Evolutionary conservation across 30 jellyfish, hydroid and myxozoan genomes (phyloP).

Genomic region (Nemopilema nomurai): DNA sequence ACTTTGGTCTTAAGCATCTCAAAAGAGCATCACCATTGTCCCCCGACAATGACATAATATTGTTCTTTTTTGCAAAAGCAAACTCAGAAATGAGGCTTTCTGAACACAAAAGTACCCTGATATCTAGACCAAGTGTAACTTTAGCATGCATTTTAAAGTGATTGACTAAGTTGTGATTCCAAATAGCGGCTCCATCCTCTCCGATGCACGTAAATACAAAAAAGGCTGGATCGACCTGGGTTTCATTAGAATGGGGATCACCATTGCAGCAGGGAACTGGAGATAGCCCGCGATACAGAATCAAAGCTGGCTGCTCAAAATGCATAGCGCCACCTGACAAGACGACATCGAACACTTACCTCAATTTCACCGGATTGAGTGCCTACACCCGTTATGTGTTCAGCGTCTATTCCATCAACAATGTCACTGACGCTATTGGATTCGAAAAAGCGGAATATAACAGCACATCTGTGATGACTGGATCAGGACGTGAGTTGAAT

Average conservation of each 20-base stretch:
- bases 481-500: constrained; percentile 78
- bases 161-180: too few relatives aligned
- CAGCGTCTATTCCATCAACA: constrained; percentile 40
- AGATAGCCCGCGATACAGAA: background rate
- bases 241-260: constrained; percentile 8
- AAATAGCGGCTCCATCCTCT: background rate
- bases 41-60: too few relatives aligned
- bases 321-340: background rate
- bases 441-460: background rate
- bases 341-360: constrained; percentile 11
- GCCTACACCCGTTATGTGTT: constrained; percentile 51
- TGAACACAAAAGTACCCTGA: too few relatives aligned
- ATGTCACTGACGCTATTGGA: constrained; percentile 74
- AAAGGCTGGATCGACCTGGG: constrained; percentile 21
- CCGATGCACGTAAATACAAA: constrained; percentile 19
- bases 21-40: too few relatives aligned
- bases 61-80: too few relatives aligned
- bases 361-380: constrained; percentile 36
- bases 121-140: too few relatives aligned
- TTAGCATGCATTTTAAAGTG: too few relatives aligned
- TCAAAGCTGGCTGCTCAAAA: background rate
- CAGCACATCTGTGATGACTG: constrained; percentile 42
- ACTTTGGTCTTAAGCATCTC: too few relatives aligned
- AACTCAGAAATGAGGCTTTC: too few relatives aligned
- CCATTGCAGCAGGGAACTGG: constrained; percentile 50